Percentiles rank a stretch among this genome's conserved stretches.
Conservation (phyloP, 2,888 invertebrate species). For the Thyatira batis region DNA sequence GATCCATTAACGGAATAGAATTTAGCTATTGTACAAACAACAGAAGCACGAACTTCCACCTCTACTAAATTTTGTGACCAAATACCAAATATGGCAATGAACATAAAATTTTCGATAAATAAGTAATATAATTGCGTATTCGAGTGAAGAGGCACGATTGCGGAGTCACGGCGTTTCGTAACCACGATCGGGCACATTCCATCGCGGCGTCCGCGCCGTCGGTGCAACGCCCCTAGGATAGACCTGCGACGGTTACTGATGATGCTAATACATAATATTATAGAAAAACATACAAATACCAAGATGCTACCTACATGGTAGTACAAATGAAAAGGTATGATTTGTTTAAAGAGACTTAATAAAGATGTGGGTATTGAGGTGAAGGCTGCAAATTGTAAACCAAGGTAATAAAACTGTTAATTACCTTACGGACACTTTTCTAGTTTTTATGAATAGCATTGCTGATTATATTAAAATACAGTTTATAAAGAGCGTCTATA, state of each 20-base stretch:
- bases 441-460: not conserved
- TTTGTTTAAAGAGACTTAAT: not conserved
- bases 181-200: constrained; percentile 77
- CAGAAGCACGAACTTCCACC: not conserved
- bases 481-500: not conserved
- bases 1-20: constrained; percentile 36
- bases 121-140: constrained; percentile 56
- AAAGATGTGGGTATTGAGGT: constrained; percentile 28
- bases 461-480: not conserved
- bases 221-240: constrained; percentile 72
- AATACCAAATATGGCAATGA: constrained; percentile 11
- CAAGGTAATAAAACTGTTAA: constrained; percentile 13
- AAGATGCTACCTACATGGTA: constrained; percentile 28
- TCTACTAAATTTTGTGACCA: not conserved
- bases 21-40: constrained; percentile 18
- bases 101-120: constrained; percentile 34
- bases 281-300: constrained; percentile 28
- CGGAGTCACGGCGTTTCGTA: constrained; percentile 75
- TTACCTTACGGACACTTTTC: not conserved
- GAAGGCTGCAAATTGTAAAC: not conserved
- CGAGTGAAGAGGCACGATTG: constrained; percentile 55
- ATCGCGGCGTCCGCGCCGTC: constrained; percentile 45
- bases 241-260: constrained; percentile 63
- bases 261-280: constrained; percentile 30
- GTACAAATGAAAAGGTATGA: constrained; percentile 1